Base-by-base conservation (phyloP, 2,888 invertebrate genomes). In the Nymphalis c-album region DNA sequence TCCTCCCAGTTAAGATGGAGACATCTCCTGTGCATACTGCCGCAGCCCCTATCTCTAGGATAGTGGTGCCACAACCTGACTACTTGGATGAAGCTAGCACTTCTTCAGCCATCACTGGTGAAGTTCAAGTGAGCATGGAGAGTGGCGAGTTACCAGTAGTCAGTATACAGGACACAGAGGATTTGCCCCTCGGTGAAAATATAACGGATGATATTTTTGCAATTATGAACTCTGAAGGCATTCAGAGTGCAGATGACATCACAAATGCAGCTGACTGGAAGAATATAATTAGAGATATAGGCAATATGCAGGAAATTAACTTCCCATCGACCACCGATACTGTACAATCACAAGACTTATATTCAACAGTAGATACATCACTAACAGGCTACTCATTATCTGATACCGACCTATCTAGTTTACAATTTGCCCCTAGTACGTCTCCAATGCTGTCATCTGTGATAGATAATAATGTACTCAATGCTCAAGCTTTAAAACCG, bases 221-320 rank as follows among this genome's bases (percentile, higher is more conserved):
- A 67, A 92, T 92, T 71, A 92, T 92, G 92, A 91, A 90, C 77
- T 92, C 91, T 59, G 92, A 93, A 77, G 92, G 92, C 46, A 93
- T 92, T 69, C 89, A 90, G 76, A 90, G 88, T 72, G 92, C 91
- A 26, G 92, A 92, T 68, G 92, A 92, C 77, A 88, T 91, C 71
- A 86, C 91, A 74, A 88, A 88, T 76, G 84, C 88, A 64, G 88
- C 89, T 50, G 92, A 91, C 74, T 92, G 92, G 92, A 92, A 92
- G 74, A 92, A 91, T 75, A 91, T 92, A 61, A 92, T 92, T 72
- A 84, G 88, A 73, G 92, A 92, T 77, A 90, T 92, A 77, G 90
- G 91, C 16, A 90, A 87, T 71, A 87, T 92, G 84, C 90, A 88
- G 71, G 92, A 92, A 69, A 88, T 91, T 53, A 88, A 89, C 73